These are phyloP conservation scores for Spilogale gracilis DNA, from an alignment of 2,113 vertebrate species.

Conservation along the genomic window DNA sequence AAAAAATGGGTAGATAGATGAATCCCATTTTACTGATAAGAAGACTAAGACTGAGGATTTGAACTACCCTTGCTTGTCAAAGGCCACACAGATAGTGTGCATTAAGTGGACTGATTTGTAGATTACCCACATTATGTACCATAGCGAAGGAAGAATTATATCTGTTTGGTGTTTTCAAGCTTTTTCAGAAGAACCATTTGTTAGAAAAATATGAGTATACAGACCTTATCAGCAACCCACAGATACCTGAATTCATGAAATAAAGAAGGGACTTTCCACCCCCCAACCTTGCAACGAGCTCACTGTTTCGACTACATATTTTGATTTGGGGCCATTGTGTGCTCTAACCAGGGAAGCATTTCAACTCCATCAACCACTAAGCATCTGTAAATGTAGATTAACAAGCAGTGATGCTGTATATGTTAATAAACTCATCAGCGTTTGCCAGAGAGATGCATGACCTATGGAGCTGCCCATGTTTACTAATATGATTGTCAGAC, in stretches of 20 bases:
- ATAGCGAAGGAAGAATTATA: background rate
- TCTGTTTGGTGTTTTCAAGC: background rate
- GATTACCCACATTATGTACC: background rate
- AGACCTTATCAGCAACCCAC: background rate
- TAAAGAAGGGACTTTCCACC: background rate
- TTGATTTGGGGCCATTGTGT: background rate
- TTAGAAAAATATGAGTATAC: background rate
- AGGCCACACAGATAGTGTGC: background rate
- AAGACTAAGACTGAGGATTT: background rate
- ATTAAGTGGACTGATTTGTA: background rate
- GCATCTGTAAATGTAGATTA: constrained; percentile 81
- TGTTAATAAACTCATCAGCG: constrained; percentile 88
- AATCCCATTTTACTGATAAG: background rate
- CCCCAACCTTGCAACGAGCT: background rate
- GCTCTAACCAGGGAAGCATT: background rate
- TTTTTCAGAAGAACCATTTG: background rate
- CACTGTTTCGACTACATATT: background rate
- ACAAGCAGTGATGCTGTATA: constrained; percentile 77
- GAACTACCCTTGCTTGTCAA: background rate
- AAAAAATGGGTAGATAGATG: background rate
- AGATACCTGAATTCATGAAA: background rate
- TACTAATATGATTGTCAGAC: constrained; percentile 87
- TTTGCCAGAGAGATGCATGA: constrained; percentile 76
- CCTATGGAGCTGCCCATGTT: constrained; percentile 81
- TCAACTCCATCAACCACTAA: background rate